phyloP scores from a whole-genome alignment of 2,113 vertebrate genomes.

The Phrynosoma platyrhinos region DNA sequence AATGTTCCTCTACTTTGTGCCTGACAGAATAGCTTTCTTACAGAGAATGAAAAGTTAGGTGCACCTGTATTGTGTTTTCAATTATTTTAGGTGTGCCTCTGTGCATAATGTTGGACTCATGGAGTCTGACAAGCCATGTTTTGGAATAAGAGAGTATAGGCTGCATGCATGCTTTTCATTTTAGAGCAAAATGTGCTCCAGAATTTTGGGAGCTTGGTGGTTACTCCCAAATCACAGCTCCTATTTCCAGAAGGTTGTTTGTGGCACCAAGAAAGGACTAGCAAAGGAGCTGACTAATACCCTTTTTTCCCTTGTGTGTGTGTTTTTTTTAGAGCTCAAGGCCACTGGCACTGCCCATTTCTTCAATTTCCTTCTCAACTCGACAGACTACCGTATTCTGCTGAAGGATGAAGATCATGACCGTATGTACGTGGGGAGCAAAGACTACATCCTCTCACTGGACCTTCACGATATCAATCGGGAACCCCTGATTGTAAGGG shows the following conservation, averaged over 20 bases:
- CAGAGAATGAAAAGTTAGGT: not conserved
- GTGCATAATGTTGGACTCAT: not conserved
- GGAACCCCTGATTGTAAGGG: conserved; percentile 95
- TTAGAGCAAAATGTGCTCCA: not conserved
- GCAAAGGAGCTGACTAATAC: not conserved
- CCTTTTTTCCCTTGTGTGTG: conserved; percentile 24
- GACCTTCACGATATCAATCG: conserved; percentile 99
- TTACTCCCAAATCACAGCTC: not conserved
- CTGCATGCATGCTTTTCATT: not conserved
- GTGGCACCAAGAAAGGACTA: not conserved
- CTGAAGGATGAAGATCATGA: conserved; percentile 98
- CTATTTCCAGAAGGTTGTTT: not conserved
- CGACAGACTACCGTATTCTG: conserved; percentile 95
- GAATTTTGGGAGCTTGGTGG: not conserved
- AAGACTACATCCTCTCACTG: conserved; percentile 95
- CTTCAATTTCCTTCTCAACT: conserved; percentile 97
- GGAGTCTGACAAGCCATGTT: not conserved
- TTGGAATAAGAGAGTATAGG: not conserved
- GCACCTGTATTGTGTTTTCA: not conserved
- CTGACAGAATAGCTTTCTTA: not conserved
- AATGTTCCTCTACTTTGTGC: not conserved
- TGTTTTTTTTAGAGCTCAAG: conserved; percentile 85
- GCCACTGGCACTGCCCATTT: conserved; percentile 93
- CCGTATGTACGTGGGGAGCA: conserved; percentile 99
- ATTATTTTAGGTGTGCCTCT: too few relatives aligned